Evolutionary conservation across 2,797 vertebrate species (phyloP).

Genomic region (Enoplosus armatus): DNA sequence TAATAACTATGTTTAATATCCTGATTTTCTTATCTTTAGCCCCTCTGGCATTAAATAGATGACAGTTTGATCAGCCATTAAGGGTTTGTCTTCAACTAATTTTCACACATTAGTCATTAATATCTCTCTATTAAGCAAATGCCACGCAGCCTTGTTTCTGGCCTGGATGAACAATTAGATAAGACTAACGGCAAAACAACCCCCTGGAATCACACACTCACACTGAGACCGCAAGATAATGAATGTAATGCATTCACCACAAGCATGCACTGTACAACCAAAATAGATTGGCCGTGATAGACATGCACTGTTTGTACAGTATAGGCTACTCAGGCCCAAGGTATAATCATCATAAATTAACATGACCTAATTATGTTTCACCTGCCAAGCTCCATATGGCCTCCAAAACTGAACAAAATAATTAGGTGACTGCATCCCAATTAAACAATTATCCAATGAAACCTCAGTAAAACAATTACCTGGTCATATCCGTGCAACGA

Average conservation of each 20-base stretch:
- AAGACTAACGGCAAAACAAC: constrained; percentile 45
- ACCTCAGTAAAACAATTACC: constrained; percentile 67
- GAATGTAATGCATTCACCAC: constrained; percentile 37
- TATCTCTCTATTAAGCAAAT: constrained; percentile 57
- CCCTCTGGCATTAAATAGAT: constrained; percentile 32
- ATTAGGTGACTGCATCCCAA: constrained; percentile 65
- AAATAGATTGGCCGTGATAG: constrained; percentile 35
- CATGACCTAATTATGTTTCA: constrained; percentile 72
- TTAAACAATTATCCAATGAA: constrained; percentile 74
- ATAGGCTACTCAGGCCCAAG: constrained; percentile 27
- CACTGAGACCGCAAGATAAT: constrained; percentile 39
- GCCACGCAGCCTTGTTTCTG: constrained; percentile 31
- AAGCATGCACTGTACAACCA: constrained; percentile 40
- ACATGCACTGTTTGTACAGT: constrained; percentile 46
- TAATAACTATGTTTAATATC: constrained; percentile 62
- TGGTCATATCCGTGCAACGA: constrained; percentile 44
- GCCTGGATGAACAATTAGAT: constrained; percentile 52
- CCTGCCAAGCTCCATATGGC: constrained; percentile 76
- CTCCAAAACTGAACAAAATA: constrained; percentile 62
- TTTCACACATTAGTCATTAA: constrained; percentile 59
- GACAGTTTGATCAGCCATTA: constrained; percentile 40
- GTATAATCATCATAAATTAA: constrained; percentile 73
- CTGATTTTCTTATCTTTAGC: constrained; percentile 43
- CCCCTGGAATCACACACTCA: constrained; percentile 28
- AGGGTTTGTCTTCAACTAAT: constrained; percentile 46